Percentiles rank a stretch among this genome's conserved stretches.
These are phyloP conservation scores for Laothoe populi DNA, from an alignment of 2,888 invertebrate genomes.

Conservation along the genomic window DNA sequence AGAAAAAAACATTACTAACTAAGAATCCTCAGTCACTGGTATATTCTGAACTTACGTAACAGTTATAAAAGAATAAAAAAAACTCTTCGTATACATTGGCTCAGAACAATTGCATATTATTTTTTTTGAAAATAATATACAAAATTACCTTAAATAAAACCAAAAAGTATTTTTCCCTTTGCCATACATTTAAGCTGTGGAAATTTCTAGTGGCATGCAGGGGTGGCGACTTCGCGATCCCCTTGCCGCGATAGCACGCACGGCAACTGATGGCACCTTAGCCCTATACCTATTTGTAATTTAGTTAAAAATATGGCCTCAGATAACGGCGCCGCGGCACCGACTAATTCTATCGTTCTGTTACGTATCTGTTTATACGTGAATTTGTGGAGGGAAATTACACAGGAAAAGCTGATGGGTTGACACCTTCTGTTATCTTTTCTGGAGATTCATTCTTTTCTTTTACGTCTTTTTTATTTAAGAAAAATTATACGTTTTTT, in stretches of 20 bases:
- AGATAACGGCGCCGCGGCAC: conserved; percentile 69
- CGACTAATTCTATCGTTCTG: conserved; percentile 67
- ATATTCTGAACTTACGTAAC: too few relatives aligned
- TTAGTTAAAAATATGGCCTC: conserved; percentile 81
- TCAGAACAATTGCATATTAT: too few relatives aligned
- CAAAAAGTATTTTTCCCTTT: background rate
- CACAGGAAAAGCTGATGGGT: conserved; percentile 1
- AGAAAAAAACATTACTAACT: too few relatives aligned
- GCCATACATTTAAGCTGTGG: conserved; percentile 18
- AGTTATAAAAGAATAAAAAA: too few relatives aligned
- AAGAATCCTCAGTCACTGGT: too few relatives aligned
- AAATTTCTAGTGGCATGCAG: conserved; percentile 47
- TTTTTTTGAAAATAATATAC: background rate
- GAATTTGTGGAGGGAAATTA: conserved; percentile 46
- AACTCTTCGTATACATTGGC: too few relatives aligned
- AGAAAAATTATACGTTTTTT: background rate
- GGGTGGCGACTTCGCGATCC: conserved; percentile 68
- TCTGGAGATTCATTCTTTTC: background rate
- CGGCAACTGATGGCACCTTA: conserved; percentile 72
- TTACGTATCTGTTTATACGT: conserved; percentile 56
- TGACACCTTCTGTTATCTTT: background rate
- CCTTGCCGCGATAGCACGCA: conserved; percentile 77
- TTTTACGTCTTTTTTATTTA: background rate
- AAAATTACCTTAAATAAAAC: background rate
- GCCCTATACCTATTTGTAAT: conserved; percentile 81